Conservation (phyloP, 2,113 vertebrate genomes). For the Felis chaus region DNA sequence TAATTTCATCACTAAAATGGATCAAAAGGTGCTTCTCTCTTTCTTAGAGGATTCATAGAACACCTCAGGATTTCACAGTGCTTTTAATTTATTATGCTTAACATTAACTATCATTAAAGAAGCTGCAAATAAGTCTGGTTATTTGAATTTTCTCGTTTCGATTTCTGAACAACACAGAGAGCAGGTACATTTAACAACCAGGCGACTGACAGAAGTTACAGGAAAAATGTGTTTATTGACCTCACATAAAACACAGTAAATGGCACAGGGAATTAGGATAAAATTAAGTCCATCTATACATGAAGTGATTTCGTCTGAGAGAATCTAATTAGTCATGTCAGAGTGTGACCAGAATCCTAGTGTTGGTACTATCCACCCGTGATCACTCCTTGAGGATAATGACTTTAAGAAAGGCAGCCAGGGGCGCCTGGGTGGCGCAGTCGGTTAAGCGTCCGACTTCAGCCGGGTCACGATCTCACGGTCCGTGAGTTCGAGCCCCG, state of each 20-base stretch:
- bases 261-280: conserved; percentile 8
- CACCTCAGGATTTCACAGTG: not conserved
- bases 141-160: conserved; percentile 41
- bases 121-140: conserved; percentile 15
- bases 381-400: not conserved
- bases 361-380: not conserved
- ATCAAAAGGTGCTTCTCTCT: conserved; percentile 26
- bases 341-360: conserved; percentile 17
- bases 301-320: conserved; percentile 17
- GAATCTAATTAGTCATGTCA: conserved; percentile 47
- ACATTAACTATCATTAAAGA: conserved; percentile 33
- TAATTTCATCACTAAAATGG: conserved; percentile 23
- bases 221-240: conserved; percentile 20
- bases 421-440: too few relatives aligned
- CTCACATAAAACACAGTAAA: not conserved
- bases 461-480: too few relatives aligned
- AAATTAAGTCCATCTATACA: conserved; percentile 37
- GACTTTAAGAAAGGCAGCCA: not conserved
- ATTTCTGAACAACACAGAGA: conserved; percentile 30
- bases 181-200: conserved; percentile 29
- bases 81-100: conserved; percentile 60
- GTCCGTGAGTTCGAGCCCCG: too few relatives aligned
- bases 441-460: too few relatives aligned
- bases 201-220: conserved; percentile 28
- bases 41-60: conserved; percentile 28